Percentiles rank a stretch among this genome's conserved stretches.
Evolutionary conservation across 2,888 invertebrate species (phyloP).

Genomic region (Mayetiola destructor): DNA sequence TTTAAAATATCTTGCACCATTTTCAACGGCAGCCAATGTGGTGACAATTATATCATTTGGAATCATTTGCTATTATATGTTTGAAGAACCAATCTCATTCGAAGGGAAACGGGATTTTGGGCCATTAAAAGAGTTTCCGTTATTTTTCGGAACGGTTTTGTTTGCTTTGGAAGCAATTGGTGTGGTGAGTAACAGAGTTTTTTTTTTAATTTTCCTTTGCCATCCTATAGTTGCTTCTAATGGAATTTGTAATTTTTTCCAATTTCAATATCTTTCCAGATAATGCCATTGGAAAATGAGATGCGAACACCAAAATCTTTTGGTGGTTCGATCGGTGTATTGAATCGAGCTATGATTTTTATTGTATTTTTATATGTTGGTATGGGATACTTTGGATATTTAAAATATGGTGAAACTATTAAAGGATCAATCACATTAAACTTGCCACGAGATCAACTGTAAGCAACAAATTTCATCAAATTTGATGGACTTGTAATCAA

Average conservation of each 20-base stretch:
- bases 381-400: conserved; percentile 82
- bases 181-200: conserved; percentile 43
- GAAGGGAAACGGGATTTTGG: conserved; percentile 42
- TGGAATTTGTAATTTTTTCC: background rate
- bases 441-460: conserved; percentile 53
- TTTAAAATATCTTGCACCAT: conserved; percentile 65
- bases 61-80: conserved; percentile 74
- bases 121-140: conserved; percentile 44
- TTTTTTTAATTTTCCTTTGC: background rate
- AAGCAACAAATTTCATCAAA: conserved; percentile 30
- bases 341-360: conserved; percentile 68
- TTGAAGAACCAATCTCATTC: conserved; percentile 52
- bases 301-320: conserved; percentile 80
- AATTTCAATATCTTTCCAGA: conserved; percentile 37
- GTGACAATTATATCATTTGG: conserved; percentile 67
- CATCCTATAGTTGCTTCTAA: background rate
- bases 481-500: background rate
- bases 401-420: conserved; percentile 60
- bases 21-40: conserved; percentile 71
- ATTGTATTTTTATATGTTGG: conserved; percentile 71
- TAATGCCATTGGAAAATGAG: conserved; percentile 84
- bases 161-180: conserved; percentile 78
- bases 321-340: conserved; percentile 63
- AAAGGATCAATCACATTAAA: conserved; percentile 78
- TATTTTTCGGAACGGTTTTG: conserved; percentile 80